Base-by-base conservation (phyloP, 2,797 vertebrate genomes). In the Gymnocypris eckloni region DNA sequence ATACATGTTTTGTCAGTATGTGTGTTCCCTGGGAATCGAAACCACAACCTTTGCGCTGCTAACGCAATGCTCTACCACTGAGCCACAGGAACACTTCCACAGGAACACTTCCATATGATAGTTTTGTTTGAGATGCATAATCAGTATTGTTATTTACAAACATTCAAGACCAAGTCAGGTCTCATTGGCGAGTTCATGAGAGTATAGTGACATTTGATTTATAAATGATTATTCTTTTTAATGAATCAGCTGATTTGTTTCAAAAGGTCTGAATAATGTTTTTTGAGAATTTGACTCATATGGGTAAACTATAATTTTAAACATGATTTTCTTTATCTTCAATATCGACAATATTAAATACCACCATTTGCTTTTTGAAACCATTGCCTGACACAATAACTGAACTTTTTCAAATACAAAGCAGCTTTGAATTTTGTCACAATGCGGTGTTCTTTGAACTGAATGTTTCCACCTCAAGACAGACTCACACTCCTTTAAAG, bases 401-500 rank as follows among this genome's bases (percentile, higher is more conserved):
- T 48, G 18, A 78, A 48, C 2, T 33, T 67, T 79, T 73, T 54
- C 12, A 73, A 69, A 77, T 4, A 41, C 13, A 75, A 61, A 50
- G 45, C 28, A 64, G 59, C 71, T 61, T 84, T 85, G 83, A 39
- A 66, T 79, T 48, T 41, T 13, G 81, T 67, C 82, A 79, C 37
- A 84, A 37, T 22, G 64, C 64, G 59, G 67, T 75, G 39, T 72
- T 71, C 81, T 52, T 69, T 84, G 64, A 84, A 84, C 56, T 56
- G 6, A 79, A 72, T 33, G 54, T 52, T 84, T 83, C 73, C 73
- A 87, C 52, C 39, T 81, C 59, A 41, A 84, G 78, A 72, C 71
- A 73, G 77, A 83, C 87, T 87, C 89, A 86, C 41, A 81, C 70
- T 88, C 81, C 82, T 64, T 88, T 84, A 33, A 79, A 76, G 85